These are phyloP conservation scores for Eulimnadia texana DNA, from an alignment of 1,140 invertebrate species.

Conservation along the genomic window DNA sequence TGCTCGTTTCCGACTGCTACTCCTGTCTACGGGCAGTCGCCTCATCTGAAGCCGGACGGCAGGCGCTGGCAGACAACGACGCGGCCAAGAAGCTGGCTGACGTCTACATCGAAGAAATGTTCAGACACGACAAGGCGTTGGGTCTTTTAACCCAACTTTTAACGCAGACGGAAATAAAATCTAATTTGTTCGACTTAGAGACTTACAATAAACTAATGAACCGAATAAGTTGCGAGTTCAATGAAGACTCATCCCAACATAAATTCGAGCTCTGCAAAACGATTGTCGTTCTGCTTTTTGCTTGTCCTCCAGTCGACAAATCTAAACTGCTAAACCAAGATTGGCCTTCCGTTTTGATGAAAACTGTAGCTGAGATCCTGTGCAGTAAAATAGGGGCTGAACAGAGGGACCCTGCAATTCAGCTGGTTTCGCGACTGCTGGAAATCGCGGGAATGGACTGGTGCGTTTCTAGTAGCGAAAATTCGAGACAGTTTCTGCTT, in stretches of 20 bases:
- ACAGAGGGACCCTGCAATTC: constrained; percentile 72
- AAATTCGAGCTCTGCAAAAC: constrained; percentile 73
- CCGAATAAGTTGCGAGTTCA: constrained; percentile 69
- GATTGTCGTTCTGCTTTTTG: constrained; percentile 54
- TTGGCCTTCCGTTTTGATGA: constrained; percentile 38
- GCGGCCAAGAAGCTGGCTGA: constrained; percentile 65
- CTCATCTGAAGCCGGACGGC: constrained; percentile 50
- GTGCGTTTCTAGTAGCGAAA: constrained; percentile 52
- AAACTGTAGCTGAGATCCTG: constrained; percentile 46
- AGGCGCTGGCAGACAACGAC: constrained; percentile 53
- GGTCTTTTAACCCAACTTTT: constrained; percentile 52
- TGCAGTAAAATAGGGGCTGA: constrained; percentile 70
- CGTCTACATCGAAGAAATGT: constrained; percentile 68
- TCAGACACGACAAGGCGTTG: constrained; percentile 69
- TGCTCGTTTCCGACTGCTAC: constrained; percentile 75
- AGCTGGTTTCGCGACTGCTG: constrained; percentile 59
- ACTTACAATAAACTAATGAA: constrained; percentile 67
- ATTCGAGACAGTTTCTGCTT: constrained; percentile 52
- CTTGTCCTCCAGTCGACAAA: constrained; percentile 47
- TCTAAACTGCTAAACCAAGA: constrained; percentile 27
- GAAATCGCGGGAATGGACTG: constrained; percentile 71
- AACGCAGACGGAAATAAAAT: constrained; percentile 46
- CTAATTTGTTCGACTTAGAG: constrained; percentile 34
- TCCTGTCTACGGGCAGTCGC: constrained; percentile 65
- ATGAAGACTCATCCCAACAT: constrained; percentile 64